These are phyloP conservation scores for Dinomys branickii DNA, from an alignment of 2,113 vertebrate genomes.

Conservation along the genomic window DNA sequence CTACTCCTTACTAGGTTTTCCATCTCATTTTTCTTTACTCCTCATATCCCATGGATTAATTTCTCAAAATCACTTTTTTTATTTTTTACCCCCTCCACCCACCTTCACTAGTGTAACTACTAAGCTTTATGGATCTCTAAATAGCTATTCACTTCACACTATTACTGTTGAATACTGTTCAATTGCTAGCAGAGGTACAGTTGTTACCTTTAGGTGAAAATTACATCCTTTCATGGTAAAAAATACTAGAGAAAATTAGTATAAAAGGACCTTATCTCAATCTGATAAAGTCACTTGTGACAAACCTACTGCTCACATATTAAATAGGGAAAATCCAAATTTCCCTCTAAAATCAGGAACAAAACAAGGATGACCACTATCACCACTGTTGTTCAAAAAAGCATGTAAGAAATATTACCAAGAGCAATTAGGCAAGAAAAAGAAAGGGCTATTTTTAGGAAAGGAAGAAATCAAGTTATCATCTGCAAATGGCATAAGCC, in stretches of 20 bases:
- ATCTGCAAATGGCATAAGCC: neutral
- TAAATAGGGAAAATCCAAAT: neutral
- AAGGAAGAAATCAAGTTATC: neutral
- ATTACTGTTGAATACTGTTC: neutral
- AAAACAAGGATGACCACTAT: neutral
- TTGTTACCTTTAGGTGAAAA: neutral
- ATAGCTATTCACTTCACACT: neutral
- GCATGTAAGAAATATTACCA: neutral
- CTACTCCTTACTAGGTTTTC: neutral
- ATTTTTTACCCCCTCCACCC: neutral
- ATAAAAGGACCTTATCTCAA: neutral
- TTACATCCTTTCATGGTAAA: neutral
- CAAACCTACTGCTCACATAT: neutral
- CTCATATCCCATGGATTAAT: neutral
- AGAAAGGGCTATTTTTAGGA: neutral
- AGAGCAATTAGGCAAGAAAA: neutral
- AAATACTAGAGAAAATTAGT: neutral
- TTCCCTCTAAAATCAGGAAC: neutral
- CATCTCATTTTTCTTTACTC: neutral
- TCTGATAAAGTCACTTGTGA: neutral
- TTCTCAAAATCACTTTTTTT: neutral
- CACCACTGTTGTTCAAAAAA: neutral
- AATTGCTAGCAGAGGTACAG: neutral
- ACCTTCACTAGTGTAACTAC: neutral
- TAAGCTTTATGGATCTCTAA: neutral